Evolutionary conservation across 1,140 invertebrate species (phyloP), one percentile per base, ranked within the genome.

Genomic region (Euura lappo): DNA sequence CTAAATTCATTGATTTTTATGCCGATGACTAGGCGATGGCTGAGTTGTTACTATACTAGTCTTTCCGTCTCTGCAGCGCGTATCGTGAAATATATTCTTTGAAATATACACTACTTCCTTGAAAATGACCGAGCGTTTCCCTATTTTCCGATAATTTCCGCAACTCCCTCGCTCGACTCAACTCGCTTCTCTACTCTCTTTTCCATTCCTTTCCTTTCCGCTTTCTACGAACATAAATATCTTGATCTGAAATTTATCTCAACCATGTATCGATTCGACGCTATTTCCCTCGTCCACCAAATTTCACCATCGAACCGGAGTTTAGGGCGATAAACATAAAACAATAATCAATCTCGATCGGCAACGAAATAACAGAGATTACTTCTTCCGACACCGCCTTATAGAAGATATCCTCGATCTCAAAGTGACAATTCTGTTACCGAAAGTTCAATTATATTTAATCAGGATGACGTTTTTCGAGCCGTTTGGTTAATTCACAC

Each of bases 181-280:
- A 28, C 28, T 28, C 28, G 28, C 28, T 28, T 60, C 51, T 60
- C 51, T 60, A 11, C 5, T 60, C 51, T 60, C 51, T 6, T n/a
- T 60, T 2, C 2, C 51, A 11, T n/a, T 60, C 6, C n/a, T 2
- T 7, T n/a, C n/a, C 47, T 51, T n/a, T 51, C 51, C 13, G 10
- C 51, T 60, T 60, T 60, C 10, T n/a, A 11, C 51, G 51, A n/a
- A 60, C 51, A 60, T 60, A 60, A 60, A 60, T 60, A 60, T 60
- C 51, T n/a, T 60, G 13, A 5, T 60, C 8, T 3, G 51, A 8
- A n/a, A n/a, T 60, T 8, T 60, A 60, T 60, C 10, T n/a, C 51
- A n/a, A 60, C 51, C 51, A 60, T 60, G 51, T 60, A 60, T 60
- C 13, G 51, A 60, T 60, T 60, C 51, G 51, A 60, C 5, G 51